Evolutionary conservation across 2,113 vertebrate species (phyloP), one percentile per base, ranked within the genome.

Genomic region (Oncorhynchus mykiss): DNA sequence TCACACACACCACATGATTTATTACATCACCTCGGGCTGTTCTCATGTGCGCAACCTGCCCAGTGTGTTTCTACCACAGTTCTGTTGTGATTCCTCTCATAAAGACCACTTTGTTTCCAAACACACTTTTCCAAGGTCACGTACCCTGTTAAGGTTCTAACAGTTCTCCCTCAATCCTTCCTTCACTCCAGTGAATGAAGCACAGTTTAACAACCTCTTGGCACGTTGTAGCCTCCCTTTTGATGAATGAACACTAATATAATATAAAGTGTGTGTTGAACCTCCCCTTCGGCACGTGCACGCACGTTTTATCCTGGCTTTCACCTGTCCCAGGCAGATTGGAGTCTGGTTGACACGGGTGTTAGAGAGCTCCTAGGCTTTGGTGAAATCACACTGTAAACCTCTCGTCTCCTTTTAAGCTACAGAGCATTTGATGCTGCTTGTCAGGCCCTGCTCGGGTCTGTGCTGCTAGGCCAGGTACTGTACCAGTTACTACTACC

Each of bases 101-200:
- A 75, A 75, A 86, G 83, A 83, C 65, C 60, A 57, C 81, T 85
- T 88, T 87, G 81, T 89, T 87, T 88, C 78, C 79, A 74, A 86
- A 80, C 81, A 78, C 57, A 34, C 67, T 66, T 84, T 80, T 78
- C 75, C 78, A 73, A 82, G 85, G 86, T 87, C 83, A 72, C 66
- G 79, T 88, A 86, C 84, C 81, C 78, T 80, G 79, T 88, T 88
- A 89, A 90, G 90, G 78, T 73, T 76, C 80, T 83, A 83, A 85
- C 87, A 75, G 74, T 81, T 76, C 64, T 51, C 31, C 34, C 62
- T 25, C 31, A 39, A 76, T 66, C 77, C 69, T 83, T 20, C 64
- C 45, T 67, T 79, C 71, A 62, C 68, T 54, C 51, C 29, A 54
- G 68, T 78, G 84, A 83, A 81, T 82, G 79, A 69, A 78, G 79